Conservation (phyloP, 2,797 vertebrate genomes). For the Bovichtus variegatus region DNA sequence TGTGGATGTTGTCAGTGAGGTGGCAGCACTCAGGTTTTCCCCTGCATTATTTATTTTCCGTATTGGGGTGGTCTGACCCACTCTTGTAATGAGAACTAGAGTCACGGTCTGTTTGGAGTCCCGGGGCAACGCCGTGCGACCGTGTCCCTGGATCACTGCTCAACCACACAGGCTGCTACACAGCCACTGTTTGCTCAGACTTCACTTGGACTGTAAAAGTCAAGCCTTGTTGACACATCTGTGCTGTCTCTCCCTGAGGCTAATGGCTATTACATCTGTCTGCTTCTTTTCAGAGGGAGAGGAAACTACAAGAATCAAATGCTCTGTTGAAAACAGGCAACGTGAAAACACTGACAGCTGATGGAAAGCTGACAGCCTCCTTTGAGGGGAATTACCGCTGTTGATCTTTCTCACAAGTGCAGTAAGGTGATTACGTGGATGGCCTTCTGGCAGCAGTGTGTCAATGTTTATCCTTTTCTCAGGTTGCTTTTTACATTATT, state of each 20-base stretch:
- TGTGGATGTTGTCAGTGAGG: slow-evolving; percentile 70
- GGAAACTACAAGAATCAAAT: slow-evolving; percentile 72
- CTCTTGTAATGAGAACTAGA: slow-evolving; percentile 83
- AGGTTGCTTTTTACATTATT: slow-evolving; percentile 21
- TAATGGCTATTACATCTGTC: slow-evolving; percentile 82
- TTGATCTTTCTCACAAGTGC: slow-evolving; percentile 61
- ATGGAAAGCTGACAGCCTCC: slow-evolving; percentile 59
- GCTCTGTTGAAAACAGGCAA: slow-evolving; percentile 61
- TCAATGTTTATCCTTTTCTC: slow-evolving; percentile 39
- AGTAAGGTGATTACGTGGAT: slow-evolving; percentile 50
- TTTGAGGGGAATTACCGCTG: slow-evolving; percentile 50
- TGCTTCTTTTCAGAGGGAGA: slow-evolving; percentile 68
- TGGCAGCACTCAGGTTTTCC: slow-evolving; percentile 77
- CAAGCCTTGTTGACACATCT: slow-evolving; percentile 81
- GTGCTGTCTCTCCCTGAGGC: slow-evolving; percentile 76
- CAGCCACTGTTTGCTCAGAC: slow-evolving; percentile 77
- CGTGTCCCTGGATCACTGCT: slow-evolving; percentile 79
- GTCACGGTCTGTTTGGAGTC: slow-evolving; percentile 83
- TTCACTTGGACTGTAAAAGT: slow-evolving; percentile 81
- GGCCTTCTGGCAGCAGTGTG: slow-evolving; percentile 21
- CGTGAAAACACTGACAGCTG: slow-evolving; percentile 70
- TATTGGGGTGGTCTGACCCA: slow-evolving; percentile 82
- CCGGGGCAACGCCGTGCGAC: slow-evolving; percentile 72
- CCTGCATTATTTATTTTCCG: slow-evolving; percentile 83
- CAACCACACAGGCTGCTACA: slow-evolving; percentile 80